Evolutionary conservation across 2,888 invertebrate genomes (phyloP).

Genomic region (Nemotelus pantherinus): DNA sequence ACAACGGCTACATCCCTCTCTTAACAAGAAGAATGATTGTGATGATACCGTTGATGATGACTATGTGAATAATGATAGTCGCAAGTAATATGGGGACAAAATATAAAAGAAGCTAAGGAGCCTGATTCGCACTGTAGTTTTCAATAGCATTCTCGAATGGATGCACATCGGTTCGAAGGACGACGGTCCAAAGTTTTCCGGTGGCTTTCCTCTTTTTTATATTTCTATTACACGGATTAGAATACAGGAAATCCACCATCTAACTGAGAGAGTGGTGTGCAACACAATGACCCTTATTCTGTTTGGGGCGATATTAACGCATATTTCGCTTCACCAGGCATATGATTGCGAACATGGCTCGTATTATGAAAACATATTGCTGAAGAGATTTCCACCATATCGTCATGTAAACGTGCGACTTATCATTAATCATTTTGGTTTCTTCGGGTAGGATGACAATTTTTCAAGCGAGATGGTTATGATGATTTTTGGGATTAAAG

Average conservation of each 20-base stretch:
- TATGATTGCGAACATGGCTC: constrained; percentile 4
- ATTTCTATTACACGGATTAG: constrained; percentile 14
- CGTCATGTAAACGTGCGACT: constrained; percentile 45
- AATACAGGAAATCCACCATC: constrained; percentile 3
- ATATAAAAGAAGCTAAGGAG: not conserved
- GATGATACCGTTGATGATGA: constrained; percentile 20
- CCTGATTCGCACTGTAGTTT: not conserved
- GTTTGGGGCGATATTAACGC: constrained; percentile 11
- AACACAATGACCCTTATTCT: no score
- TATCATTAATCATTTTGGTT: constrained; percentile 47
- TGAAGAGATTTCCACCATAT: constrained; percentile 43
- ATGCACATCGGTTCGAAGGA: not conserved
- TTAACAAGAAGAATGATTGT: constrained; percentile 41
- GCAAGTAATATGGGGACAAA: not conserved
- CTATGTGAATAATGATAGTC: not conserved
- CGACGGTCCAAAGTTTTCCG: constrained; percentile 29
- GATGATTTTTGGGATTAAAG: not conserved
- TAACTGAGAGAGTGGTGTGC: no score
- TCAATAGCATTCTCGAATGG: constrained; percentile 9
- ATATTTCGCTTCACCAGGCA: constrained; percentile 22
- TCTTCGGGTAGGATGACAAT: not conserved
- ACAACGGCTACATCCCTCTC: constrained; percentile 38
- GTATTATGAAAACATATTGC: constrained; percentile 45
- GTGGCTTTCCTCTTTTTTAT: constrained; percentile 24
- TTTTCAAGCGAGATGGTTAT: not conserved